Evolutionary conservation across 2,113 vertebrate species (phyloP).

Genomic region (Oreamnos americanus): DNA sequence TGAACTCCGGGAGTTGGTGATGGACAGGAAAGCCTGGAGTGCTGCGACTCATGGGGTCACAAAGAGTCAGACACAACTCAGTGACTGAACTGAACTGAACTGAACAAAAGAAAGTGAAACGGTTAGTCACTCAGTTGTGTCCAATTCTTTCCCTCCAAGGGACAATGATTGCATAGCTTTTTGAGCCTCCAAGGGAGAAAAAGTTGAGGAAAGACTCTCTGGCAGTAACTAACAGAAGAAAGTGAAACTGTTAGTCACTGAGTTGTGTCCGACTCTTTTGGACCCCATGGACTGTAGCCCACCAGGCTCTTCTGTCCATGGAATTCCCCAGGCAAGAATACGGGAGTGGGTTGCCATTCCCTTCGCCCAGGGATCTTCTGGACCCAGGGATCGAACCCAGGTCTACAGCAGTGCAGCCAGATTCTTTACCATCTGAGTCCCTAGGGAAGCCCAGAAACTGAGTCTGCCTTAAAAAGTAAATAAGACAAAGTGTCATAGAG

Average conservation of each 20-base stretch:
- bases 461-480: neutral
- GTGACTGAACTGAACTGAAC: too few species aligned
- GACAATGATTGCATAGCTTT: neutral
- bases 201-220: neutral
- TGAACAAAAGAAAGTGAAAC: neutral
- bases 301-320: neutral
- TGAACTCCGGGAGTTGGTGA: too few species aligned
- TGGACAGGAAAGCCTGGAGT: too few species aligned
- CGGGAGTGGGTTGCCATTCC: neutral
- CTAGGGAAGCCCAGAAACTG: neutral
- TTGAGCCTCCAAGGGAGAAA: neutral
- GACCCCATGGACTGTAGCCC: neutral
- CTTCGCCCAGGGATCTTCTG: neutral
- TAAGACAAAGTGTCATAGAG: neutral
- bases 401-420: neutral
- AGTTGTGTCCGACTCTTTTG: neutral
- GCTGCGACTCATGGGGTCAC: too few species aligned
- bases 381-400: neutral
- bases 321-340: neutral
- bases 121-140: neutral
- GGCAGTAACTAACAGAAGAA: neutral
- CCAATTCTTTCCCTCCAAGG: neutral
- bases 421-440: neutral
- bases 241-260: neutral
- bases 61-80: too few species aligned